Evolutionary conservation across 1,140 invertebrate species (phyloP), one percentile per base, ranked within the genome.

Genomic region (Dufourea novaeangliae): DNA sequence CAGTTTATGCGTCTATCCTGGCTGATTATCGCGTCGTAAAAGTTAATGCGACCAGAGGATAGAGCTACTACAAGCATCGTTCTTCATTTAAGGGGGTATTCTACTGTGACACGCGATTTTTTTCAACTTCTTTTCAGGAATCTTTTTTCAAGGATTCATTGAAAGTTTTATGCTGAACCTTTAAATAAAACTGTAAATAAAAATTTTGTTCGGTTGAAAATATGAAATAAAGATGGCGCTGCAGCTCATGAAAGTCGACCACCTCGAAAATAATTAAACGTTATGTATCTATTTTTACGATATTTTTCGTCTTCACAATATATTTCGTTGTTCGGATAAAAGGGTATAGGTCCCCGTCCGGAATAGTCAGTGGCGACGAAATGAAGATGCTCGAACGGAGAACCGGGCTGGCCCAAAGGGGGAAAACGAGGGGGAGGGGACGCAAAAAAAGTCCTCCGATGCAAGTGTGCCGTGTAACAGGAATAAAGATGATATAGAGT

Each of bases 401-500:
- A 32, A 41, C 2, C 32, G 8, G 34, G 20, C 34, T 14, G 67
- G 32, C 10, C 7, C 12, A 14, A 1, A 6, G 20, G 5, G 66
- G 4, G 20, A 6, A 17, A 0, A 14, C 4, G 7, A 27, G 5
- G 66, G 4, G 20, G 12, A 17, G 1, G 22, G 14, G 41, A 14
- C n/a, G 14, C 14, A 77, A 82, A 81, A 70, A 73, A 72, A 54
- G 68, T 50, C 44, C 54, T 57, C 54, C 74, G 79, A 69, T 70
- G 63, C 46, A 78, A 76, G 74, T 70, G 68, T 56, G 71, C 64
- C 68, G 64, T 83, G 61, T 62, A 82, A 79, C 77, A 78, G 80
- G 82, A 75, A 73, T 83, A 82, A 68, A 71, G 64, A 83, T 83
- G 80, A 83, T 79, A 78, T 83, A 83, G 75, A 74, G 75, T 54